Evolutionary conservation across 2,888 invertebrate genomes (phyloP), one percentile per base, ranked within the genome.

Genomic region (Endomychus coccineus): DNA sequence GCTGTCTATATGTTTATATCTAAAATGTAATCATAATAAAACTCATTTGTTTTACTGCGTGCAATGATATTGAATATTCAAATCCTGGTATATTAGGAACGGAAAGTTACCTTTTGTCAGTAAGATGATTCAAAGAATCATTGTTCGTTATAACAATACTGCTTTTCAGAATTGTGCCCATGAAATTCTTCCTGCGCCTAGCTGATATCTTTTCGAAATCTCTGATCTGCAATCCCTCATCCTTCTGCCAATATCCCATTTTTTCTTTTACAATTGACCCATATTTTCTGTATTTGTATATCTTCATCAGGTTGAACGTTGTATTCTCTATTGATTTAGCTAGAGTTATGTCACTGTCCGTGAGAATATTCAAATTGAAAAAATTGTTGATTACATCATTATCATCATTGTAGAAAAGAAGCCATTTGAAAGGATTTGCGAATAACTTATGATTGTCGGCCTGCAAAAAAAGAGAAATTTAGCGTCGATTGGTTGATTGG

Each of bases 71-170:
- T 19, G 5, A 19, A 19, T 5, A 6, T 19, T 19, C 6, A 5
- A 19, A 19, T 6, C 6, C 6, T 19, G 19, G 19, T 5, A 6
- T 19, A 19, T 6, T 6, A 6, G 9, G 6, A 19, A 7, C 25
- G 7, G 9, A 22, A 16, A 22, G 10, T 66, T 64, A 75, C 77
- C 70, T 63, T 61, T 72, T 73, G 60, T 79, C 78, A 4, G 66
- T 64, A 37, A 79, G 62, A 60, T 79, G 78, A 43, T 73, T 66
- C 10, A 73, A 61, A 31, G 74, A 73, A 45, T 75, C 71, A 43
- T 72, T 72, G 48, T 77, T 68, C 2, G 77, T 78, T 1, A 78
- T 58, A 4, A 79, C 78, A 39, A 75, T 70, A 42, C 73, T 72
- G 16, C 74, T 68, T 27, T 67, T 69, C 13, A 79, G 63, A 48